Base-by-base conservation (phyloP, 2,113 vertebrate genomes). In the Orcinus orca region DNA sequence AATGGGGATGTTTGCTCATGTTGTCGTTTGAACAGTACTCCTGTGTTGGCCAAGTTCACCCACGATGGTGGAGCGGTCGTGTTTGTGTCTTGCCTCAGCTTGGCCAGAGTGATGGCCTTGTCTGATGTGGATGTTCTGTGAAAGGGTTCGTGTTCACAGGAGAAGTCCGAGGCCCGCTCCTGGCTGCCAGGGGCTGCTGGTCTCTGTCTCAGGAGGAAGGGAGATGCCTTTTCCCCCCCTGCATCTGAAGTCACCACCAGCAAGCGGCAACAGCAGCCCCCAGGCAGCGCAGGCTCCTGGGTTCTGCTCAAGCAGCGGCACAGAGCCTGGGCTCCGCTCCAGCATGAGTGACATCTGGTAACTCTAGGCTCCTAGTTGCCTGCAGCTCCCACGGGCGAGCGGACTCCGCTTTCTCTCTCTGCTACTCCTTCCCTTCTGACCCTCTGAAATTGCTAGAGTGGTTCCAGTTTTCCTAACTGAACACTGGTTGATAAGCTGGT, bases 41-140 rank as follows among this genome's bases (percentile, higher is more conserved):
- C 2, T 6, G 21, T 58, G 21, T 14, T 47, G 18, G 31, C 50
- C 11, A 60, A 31, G n/a, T 44, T 53, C 36, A 29, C 47, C 38
- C 71, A 23, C 7, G 44, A 23, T 41, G 1, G 0, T 0, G 12
- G 25, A 33, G 20, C 15, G 14, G 2, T 26, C 65, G 47, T 41
- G 26, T 38, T 85, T 63, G 36, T 41, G 36, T 25, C 15, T 33
- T 33, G 53, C 7, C 31, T 26, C 13, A 10, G n/a, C 13, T 4
- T 3, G 41, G 18, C 18, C 33, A 13, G 9, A 18, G 36, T 5
- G 55, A 55, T 10, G 8, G 50, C 84, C 33, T 60, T 36, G 7
- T 82, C 10, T 25, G 41, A 76, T 2, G 5, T 8, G 1, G 6
- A 6, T 8, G 4, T 79, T 63, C 41, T 67, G 9, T 62, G 60